Evolutionary conservation across 2,797 vertebrate species (phyloP), one percentile per base, ranked within the genome.

Genomic region (Arctocebus calabarensis): DNA sequence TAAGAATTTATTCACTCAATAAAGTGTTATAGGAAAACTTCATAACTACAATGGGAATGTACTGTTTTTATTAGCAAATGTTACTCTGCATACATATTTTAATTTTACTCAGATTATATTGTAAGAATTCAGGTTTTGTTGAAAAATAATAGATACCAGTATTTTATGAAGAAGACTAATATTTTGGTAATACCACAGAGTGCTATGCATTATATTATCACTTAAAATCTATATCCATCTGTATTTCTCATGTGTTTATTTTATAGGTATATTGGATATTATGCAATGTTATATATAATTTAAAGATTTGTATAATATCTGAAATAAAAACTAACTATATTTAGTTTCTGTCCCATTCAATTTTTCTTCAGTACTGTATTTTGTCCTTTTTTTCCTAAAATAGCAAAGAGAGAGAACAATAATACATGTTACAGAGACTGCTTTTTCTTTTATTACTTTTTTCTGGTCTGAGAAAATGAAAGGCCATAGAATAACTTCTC

Each of bases 381-480:
- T 79, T 88, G 43, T 78, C 3, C 25, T 40, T 91, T 73, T 55
- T 91, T 71, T 82, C 37, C 43, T 93, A 64, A 83, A 77, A 89
- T 68, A 86, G 4, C 43, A 93, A 52, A 64, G 29, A 81, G 11
- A 48, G 22, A 85, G 79, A 84, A 59, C 1, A 90, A 11, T 59
- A 27, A 75, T 79, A 43, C 52, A 27, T 73, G 22, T 23, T 40
- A 73, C 16, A 40, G 74, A 59, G 5, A 73, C 62, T 32, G 19
- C 22, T 75, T 83, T 91, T 83, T 43, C 61, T 71, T 94, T 87
- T 73, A 4, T 79, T 88, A 22, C 73, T 88, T 92, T 92, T 71
- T 85, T 20, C 43, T 95, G 52, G 14, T 74, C 11, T 95, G 61
- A 77, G 73, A 75, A 77, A 83, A 93, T 90, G 70, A 77, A 94